Conservation (phyloP, 2,113 vertebrate species). For the Garra rufa region DNA sequence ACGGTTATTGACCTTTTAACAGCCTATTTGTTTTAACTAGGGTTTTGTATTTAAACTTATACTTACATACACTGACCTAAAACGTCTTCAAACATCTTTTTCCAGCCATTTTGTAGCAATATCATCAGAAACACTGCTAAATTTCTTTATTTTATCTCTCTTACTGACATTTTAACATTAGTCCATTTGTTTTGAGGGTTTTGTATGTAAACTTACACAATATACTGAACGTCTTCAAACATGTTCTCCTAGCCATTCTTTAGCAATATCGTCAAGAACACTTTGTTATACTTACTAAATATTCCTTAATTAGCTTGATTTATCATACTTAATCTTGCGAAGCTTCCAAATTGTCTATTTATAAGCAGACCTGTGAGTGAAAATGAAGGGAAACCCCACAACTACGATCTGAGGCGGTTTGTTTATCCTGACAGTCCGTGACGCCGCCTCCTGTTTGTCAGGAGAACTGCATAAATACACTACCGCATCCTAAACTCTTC, state of each 20-base stretch:
- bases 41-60: no score
- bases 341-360: not conserved
- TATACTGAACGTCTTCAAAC: not conserved
- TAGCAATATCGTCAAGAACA: not conserved
- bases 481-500: not conserved
- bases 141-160: no score
- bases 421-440: conserved; percentile 11
- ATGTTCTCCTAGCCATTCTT: not conserved
- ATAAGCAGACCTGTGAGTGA: not conserved
- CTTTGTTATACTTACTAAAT: not conserved
- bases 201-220: no score
- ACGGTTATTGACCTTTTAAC: no score
- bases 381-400: not conserved
- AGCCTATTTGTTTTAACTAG: no score
- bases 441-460: conserved; percentile 65
- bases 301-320: not conserved
- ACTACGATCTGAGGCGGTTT: not conserved
- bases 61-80: no score
- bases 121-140: no score
- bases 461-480: conserved; percentile 25
- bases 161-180: no score
- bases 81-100: no score
- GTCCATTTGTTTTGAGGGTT: no score
- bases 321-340: not conserved
- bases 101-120: no score